Conservation (phyloP, 2,113 vertebrate species). For the Panthera leo region DNA sequence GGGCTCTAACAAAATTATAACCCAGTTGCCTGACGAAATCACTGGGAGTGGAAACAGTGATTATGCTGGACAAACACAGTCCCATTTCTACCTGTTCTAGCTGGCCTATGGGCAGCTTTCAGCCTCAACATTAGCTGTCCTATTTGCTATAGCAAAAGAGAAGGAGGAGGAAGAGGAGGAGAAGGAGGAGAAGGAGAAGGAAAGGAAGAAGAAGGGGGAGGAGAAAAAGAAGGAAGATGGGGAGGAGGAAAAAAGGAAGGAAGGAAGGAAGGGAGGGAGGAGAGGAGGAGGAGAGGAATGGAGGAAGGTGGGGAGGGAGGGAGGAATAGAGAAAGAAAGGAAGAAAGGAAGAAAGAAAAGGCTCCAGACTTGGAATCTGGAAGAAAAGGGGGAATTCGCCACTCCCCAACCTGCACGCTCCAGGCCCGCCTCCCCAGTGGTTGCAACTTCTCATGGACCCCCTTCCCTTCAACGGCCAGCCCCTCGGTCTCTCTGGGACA, state of each 20-base stretch:
- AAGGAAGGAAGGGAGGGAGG: neutral
- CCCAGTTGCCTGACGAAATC: neutral
- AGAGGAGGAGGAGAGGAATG: too few relatives aligned
- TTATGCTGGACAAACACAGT: neutral
- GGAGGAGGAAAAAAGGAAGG: neutral
- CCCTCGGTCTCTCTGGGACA: neutral
- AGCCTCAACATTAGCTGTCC: neutral
- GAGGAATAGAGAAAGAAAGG: neutral
- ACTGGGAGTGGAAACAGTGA: neutral
- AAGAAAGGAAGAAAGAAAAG: neutral
- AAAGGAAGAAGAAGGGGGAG: neutral
- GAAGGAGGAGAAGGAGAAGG: neutral
- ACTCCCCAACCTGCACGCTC: too few relatives aligned
- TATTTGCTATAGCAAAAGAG: neutral
- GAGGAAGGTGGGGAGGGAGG: neutral
- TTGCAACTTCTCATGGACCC: neutral
- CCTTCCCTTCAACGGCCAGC: neutral
- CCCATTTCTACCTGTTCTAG: neutral
- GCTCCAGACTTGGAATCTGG: neutral
- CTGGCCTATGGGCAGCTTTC: neutral
- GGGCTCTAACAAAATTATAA: neutral
- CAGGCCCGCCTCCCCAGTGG: neutral
- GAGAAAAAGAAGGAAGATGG: neutral
- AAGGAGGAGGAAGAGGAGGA: neutral
- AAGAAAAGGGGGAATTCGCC: accelerated